These are phyloP conservation scores for Drosophila parvula DNA, from an alignment of 1,140 invertebrate species.

Conservation along the genomic window DNA sequence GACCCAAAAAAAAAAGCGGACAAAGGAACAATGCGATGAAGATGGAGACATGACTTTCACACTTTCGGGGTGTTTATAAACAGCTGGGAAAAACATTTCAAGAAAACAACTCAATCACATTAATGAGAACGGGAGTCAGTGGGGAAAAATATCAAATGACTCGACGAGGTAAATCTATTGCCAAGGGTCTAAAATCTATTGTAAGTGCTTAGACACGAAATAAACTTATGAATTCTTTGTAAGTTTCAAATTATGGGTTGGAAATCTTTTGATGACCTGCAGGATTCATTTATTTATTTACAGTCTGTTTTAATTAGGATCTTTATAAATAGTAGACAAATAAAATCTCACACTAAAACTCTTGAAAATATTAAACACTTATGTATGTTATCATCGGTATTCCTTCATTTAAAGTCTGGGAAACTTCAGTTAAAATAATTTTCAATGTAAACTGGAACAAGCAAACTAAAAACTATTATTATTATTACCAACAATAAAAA, in stretches of 20 bases:
- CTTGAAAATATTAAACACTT: neutral
- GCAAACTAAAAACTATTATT: neutral
- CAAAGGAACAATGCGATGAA: slow-evolving; percentile 29
- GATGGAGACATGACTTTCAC: slow-evolving; percentile 60
- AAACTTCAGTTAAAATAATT: neutral
- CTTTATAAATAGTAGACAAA: neutral
- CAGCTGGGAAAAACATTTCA: slow-evolving; percentile 44
- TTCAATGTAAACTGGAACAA: neutral
- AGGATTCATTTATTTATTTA: no score
- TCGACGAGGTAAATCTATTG: slow-evolving; percentile 10
- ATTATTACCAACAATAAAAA: neutral
- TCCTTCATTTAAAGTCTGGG: neutral
- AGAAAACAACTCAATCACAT: slow-evolving; percentile 48
- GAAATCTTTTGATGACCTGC: neutral
- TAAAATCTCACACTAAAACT: neutral
- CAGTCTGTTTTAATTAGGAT: no score
- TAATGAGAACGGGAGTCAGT: slow-evolving; percentile 27
- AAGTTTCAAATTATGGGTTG: neutral
- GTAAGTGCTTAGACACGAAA: slow-evolving; percentile 1
- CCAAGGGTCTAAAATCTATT: slow-evolving; percentile 13
- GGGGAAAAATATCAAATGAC: slow-evolving; percentile 45
- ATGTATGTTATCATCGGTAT: neutral
- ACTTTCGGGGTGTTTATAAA: slow-evolving; percentile 57
- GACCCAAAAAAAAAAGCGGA: slow-evolving; percentile 57
- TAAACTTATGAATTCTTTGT: slow-evolving; percentile 7